Evolutionary conservation across 2,113 vertebrate genomes (phyloP), one percentile per base, ranked within the genome.

Genomic region (Sceloporus tristichus): DNA sequence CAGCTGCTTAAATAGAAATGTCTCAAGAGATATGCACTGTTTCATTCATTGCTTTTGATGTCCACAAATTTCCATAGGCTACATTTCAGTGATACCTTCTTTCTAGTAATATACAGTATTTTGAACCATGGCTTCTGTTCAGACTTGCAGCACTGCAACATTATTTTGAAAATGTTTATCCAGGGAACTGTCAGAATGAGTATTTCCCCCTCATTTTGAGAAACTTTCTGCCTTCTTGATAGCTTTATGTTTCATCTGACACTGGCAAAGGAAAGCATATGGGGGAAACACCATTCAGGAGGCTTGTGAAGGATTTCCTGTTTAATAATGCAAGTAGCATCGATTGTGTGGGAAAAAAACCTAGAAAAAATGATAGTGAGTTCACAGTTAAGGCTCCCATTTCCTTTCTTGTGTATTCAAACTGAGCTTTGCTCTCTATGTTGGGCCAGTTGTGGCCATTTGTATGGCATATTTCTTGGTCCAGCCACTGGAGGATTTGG

Each of bases 181-280:
- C 74, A 89, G 40, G 59, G 16, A 89, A 76, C 90, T 19, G 74
- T 90, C 0, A 78, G 75, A 81, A 48, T 90, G 56, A 90, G 90
- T 2, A 80, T 84, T 40, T 89, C 82, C 38, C 29, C 87, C 86
- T 2, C 34, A 38, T 86, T 2, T 0, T 1, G 1, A 48, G 59
- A 6, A 19, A 3, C 71, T 91, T 91, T 85, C 85, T 87, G 48
- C 29, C n/a, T 59, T 40, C 48, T 80, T 38, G 13, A 59, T 80
- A 73, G 53, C 54, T 87, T 80, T 59, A 56, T 0, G 0, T 84
- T 88, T 85, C 0, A 8, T 93, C 42, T 79, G 38, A 71, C 65
- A 70, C 9, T 42, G 78, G 59, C 27, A 56, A 86, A 86, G 82
- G 54, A 66, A 85, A 79, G 8, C 76, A 34, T 85, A 0, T 23